Conservation (phyloP, 2,797 vertebrate genomes). For the Urophycis tenuis region DNA sequence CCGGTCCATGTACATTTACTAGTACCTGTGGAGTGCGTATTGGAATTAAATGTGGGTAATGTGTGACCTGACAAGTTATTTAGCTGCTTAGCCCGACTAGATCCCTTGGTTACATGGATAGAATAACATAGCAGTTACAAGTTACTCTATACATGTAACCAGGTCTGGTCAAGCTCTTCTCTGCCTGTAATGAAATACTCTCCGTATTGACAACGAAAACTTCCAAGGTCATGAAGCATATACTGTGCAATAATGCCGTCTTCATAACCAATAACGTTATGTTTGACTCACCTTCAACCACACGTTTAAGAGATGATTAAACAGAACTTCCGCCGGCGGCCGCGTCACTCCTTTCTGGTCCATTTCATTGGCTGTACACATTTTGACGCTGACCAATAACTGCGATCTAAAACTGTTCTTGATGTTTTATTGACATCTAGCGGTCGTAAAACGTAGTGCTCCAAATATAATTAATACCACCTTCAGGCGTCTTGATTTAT, state of each 20-base stretch:
- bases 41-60: no score
- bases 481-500: not conserved
- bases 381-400: not conserved
- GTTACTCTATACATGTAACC: no score
- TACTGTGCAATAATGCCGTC: not conserved
- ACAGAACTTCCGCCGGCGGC: not conserved
- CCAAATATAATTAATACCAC: not conserved
- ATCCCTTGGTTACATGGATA: no score
- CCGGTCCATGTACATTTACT: not conserved
- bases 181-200: not conserved
- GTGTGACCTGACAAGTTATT: no score
- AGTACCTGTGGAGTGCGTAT: not conserved
- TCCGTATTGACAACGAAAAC: not conserved
- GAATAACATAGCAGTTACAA: no score
- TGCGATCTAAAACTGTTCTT: not conserved
- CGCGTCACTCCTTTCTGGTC: not conserved
- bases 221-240: not conserved
- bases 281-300: not conserved
- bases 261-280: not conserved
- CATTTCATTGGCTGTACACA: not conserved
- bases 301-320: not conserved
- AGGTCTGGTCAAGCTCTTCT: no score
- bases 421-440: not conserved
- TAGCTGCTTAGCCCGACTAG: no score
- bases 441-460: not conserved